Conservation (phyloP, 1,140 invertebrate genomes). For the Nautilus pompilius region DNA sequence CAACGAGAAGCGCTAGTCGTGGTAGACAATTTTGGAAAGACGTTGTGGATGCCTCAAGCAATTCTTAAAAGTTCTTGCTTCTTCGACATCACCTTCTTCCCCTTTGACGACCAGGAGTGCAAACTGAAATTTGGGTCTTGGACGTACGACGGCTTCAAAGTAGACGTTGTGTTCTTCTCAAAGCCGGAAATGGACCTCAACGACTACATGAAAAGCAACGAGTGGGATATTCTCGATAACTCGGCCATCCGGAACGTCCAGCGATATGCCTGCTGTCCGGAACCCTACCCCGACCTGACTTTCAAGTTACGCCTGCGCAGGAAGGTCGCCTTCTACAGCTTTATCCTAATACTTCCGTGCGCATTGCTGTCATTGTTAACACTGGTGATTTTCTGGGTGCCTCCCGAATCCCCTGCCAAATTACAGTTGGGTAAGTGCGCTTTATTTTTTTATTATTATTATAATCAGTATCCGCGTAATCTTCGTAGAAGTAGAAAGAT, state of each 20-base stretch:
- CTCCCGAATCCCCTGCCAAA: conserved; percentile 55
- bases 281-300: conserved; percentile 49
- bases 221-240: conserved; percentile 46
- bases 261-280: conserved; percentile 47
- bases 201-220: conserved; percentile 48
- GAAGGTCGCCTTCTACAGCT: conserved; percentile 51
- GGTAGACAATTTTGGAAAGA: conserved; percentile 59
- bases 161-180: conserved; percentile 54
- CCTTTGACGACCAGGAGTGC: conserved; percentile 38
- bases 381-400: conserved; percentile 53
- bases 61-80: conserved; percentile 67
- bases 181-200: conserved; percentile 22
- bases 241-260: conserved; percentile 29
- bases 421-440: conserved; percentile 46
- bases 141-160: conserved; percentile 96
- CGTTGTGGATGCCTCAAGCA: conserved; percentile 69
- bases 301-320: conserved; percentile 41
- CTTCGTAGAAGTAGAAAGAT: too few species aligned
- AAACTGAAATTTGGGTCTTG: conserved; percentile 86
- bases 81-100: conserved; percentile 61
- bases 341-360: conserved; percentile 50
- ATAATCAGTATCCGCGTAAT: neutral
- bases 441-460: conserved; percentile 1
- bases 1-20: conserved; percentile 49
- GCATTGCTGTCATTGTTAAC: conserved; percentile 49